Evolutionary conservation across 2,113 vertebrate species (phyloP), one percentile per base, ranked within the genome.

Genomic region (Pedionomus torquatus): DNA sequence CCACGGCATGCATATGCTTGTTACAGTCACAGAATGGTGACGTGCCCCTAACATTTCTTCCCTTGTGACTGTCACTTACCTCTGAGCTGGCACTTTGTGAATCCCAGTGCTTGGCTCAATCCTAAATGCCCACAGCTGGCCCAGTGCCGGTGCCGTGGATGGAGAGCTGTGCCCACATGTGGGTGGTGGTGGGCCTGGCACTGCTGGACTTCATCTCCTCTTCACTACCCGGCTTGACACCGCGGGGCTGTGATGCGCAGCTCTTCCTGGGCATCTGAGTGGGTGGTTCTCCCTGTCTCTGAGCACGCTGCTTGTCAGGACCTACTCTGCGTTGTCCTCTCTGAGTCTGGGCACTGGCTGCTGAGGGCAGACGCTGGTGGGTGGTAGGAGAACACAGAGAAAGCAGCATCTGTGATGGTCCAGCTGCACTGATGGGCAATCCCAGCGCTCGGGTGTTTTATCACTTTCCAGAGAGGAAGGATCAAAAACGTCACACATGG

Each of bases 121-220:
- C 78, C 24, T 3, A n/a, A 24, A 46, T 48, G 30, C 8, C 58
- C 30, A 3, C 33, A 26, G 19, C 49, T 52, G 49, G 33, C 24
- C 33, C 30, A 11, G 39, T 31, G 31, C 20, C 65, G 13, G 20
- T 1, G 13, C 52, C 3, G 5, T 5, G 49, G 77, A 26, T 9
- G 17, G 49, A n/a, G 28, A 35, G 23, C 44, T 46, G 2, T 46
- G 51, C 51, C 14, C 48, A 7, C 1, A 1, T 1, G 2, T 15
- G 58, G 15, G 31, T 3, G 8, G 11, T 11, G 28, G 35, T 13
- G 71, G 71, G 25, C 7, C 20, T 2, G 2, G 30, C 33, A 16
- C 54, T 8, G 31, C 43, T 31, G 48, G 55, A n/a, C 43, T 75
- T 44, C 43, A 10, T 13, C 35, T 21, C 31, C 55, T 18, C 46